Percentiles rank a stretch among this genome's conserved stretches.
Conservation (phyloP, 2,888 invertebrate genomes). For the Epistrophe grossulariae region DNA sequence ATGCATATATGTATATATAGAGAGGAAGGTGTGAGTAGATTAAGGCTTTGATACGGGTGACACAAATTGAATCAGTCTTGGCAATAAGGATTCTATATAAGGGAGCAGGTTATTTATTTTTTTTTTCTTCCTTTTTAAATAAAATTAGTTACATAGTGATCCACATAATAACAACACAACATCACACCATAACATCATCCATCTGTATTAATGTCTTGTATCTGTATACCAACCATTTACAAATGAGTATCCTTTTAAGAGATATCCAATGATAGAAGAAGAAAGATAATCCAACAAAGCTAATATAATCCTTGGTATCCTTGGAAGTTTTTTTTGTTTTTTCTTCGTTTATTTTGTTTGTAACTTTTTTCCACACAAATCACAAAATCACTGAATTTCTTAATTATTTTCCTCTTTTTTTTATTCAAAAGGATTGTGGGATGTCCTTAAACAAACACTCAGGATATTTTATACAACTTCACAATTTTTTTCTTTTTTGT, state of each 20-base stretch:
- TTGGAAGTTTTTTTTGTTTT: conserved; percentile 37
- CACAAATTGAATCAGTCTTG: conserved; percentile 64
- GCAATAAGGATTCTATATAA: not conserved
- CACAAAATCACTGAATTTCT: conserved; percentile 47
- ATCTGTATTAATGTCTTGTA: conserved; percentile 31
- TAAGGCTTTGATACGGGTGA: conserved; percentile 20
- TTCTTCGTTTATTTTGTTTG: conserved; percentile 3
- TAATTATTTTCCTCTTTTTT: conserved; percentile 21
- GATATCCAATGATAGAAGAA: conserved; percentile 54
- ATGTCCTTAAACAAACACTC: conserved; percentile 38
- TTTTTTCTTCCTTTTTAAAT: conserved; percentile 59
- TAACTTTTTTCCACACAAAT: conserved; percentile 59
- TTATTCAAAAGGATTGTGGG: conserved; percentile 9
- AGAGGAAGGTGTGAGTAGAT: not conserved
- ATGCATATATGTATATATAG: not conserved
- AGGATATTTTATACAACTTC: conserved; percentile 22
- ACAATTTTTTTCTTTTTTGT: not conserved
- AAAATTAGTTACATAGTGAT: conserved; percentile 41
- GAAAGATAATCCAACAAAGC: conserved; percentile 67
- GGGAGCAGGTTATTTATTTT: conserved; percentile 22
- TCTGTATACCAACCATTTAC: conserved; percentile 66
- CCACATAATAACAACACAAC: not conserved
- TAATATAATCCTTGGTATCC: conserved; percentile 66
- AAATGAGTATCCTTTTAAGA: conserved; percentile 64
- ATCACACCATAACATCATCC: conserved; percentile 8